phyloP scores from a whole-genome alignment of 2,888 invertebrate species.

The Notodonta dromedarius region DNA sequence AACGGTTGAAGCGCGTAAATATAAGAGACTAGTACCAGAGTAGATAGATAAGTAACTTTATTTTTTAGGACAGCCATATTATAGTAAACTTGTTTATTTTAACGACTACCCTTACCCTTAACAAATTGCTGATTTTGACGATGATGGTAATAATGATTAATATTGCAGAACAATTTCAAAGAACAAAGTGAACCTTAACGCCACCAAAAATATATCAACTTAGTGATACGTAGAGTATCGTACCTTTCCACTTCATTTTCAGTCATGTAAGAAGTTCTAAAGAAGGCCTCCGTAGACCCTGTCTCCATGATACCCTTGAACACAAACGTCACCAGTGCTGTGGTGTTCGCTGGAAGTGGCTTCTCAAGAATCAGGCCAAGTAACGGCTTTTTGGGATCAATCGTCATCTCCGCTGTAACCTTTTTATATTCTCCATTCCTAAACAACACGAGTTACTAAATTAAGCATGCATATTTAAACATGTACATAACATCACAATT shows the following conservation, averaged over 20 bases:
- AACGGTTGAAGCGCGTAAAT: too few species aligned
- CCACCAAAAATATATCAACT: too few species aligned
- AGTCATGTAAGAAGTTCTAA: conserved; percentile 85
- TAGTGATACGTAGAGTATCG: too few species aligned
- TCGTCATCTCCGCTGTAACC: conserved; percentile 66
- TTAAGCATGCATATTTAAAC: too few species aligned
- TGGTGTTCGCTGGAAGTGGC: conserved; percentile 79
- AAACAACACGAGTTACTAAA: neutral
- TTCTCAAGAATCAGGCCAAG: conserved; percentile 85
- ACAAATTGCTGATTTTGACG: too few species aligned
- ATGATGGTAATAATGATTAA: too few species aligned
- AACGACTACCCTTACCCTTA: too few species aligned
- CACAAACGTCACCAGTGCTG: conserved; percentile 85
- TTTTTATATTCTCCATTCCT: conserved; percentile 53
- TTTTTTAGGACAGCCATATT: too few species aligned
- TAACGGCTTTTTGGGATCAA: conserved; percentile 85
- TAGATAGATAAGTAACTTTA: conserved; percentile 14
- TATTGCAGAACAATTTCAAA: too few species aligned
- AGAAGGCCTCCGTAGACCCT: conserved; percentile 87
- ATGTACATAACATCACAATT: too few species aligned
- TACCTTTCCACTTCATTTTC: conserved; percentile 78
- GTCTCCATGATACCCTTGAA: conserved; percentile 87
- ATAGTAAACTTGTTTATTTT: too few species aligned
- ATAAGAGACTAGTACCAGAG: neutral
- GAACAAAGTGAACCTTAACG: too few species aligned